Conservation (phyloP, 2,797 vertebrate genomes). For the Galagoides demidoff region DNA sequence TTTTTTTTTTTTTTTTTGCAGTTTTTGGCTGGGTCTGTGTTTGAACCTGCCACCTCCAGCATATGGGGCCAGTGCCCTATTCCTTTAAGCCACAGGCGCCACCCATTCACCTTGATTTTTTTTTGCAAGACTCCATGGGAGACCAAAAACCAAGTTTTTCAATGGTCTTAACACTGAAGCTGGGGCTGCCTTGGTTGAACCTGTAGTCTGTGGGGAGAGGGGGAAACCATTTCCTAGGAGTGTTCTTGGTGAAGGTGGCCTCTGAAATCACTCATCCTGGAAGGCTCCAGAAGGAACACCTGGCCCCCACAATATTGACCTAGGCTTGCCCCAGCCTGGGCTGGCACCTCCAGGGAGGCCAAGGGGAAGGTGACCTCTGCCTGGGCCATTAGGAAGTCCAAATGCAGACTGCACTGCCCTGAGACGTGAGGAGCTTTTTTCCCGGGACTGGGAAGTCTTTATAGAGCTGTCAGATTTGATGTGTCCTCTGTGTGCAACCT, state of each 20-base stretch:
- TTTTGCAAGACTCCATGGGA: background rate
- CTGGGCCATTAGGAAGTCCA: background rate
- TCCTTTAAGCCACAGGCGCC: too few species aligned
- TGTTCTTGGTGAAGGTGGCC: background rate
- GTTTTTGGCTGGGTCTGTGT: too few species aligned
- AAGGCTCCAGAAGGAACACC: background rate
- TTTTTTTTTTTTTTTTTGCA: background rate
- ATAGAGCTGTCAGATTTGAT: background rate
- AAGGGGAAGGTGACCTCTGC: background rate
- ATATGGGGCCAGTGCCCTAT: too few species aligned
- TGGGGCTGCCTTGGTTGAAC: background rate
- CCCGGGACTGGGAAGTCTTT: background rate
- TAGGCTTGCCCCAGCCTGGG: background rate
- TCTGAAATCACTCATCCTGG: background rate
- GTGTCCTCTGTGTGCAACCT: rapidly evolving
- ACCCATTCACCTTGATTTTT: background rate
- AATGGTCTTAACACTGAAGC: background rate
- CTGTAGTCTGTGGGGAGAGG: background rate
- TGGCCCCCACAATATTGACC: background rate
- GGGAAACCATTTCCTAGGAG: rapidly evolving
- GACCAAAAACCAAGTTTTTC: background rate
- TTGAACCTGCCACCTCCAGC: too few species aligned
- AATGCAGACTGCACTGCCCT: background rate
- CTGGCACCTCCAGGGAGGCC: background rate
- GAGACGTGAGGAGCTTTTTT: background rate